Evolutionary conservation across 1,140 invertebrate species (phyloP).

Genomic region (Drosophila rufa): DNA sequence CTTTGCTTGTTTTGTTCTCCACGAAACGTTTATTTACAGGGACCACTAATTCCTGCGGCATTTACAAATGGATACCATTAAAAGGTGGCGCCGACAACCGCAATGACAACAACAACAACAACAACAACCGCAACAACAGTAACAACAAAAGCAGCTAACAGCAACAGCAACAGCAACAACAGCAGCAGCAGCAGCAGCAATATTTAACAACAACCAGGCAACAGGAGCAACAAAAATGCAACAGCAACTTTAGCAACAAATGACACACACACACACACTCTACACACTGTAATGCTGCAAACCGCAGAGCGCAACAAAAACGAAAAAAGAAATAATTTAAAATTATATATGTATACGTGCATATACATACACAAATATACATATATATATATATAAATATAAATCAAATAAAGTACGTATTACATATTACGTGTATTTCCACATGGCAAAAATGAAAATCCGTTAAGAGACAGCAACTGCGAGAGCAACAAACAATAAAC

Average conservation of each 20-base stretch:
- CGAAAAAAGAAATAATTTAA: conserved; percentile 52
- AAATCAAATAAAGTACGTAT: conserved; percentile 56
- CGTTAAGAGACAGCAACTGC: conserved; percentile 61
- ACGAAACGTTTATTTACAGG: conserved; percentile 87
- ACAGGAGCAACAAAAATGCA: conserved; percentile 50
- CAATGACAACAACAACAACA: conserved; percentile 74
- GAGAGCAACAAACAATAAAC: conserved; percentile 66
- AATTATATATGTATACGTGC: conserved; percentile 31
- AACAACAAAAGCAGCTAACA: conserved; percentile 44
- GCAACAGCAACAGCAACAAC: conserved; percentile 75
- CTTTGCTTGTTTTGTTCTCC: conserved; percentile 75
- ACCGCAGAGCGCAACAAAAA: conserved; percentile 63
- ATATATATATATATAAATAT: conserved; percentile 37
- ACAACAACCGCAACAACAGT: conserved; percentile 40
- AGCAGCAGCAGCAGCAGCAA: conserved; percentile 55
- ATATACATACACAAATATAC: conserved; percentile 38
- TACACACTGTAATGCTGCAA: conserved; percentile 61
- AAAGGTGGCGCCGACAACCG: conserved; percentile 86
- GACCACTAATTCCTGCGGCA: conserved; percentile 95
- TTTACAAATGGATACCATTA: conserved; percentile 98
- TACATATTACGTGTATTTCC: conserved; percentile 38
- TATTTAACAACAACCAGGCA: conserved; percentile 38
- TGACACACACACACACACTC: conserved; percentile 22
- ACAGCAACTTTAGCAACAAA: conserved; percentile 57
- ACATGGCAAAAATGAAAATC: conserved; percentile 58